phyloP scores from a whole-genome alignment of 2,888 invertebrate species.

The Eulithis prunata region DNA sequence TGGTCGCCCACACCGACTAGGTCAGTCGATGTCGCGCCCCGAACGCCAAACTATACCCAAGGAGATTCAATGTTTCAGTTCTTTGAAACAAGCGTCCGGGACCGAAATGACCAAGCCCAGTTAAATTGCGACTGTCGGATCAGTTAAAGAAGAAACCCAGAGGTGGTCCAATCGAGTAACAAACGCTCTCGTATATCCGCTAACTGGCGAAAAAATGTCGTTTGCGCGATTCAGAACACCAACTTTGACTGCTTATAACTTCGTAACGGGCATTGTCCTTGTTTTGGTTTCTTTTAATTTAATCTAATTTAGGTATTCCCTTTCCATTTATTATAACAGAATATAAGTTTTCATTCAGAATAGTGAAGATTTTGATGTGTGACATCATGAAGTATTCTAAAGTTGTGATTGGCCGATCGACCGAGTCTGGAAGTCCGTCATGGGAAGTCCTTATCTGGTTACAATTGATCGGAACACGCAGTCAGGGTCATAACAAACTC shows the following conservation, averaged over 20 bases:
- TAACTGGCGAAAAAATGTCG: constrained; percentile 21
- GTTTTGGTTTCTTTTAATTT: not conserved
- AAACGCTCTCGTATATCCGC: not conserved
- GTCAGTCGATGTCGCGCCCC: constrained; percentile 32
- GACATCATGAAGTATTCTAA: constrained; percentile 6
- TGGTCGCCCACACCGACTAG: constrained; percentile 23
- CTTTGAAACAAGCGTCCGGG: constrained; percentile 29
- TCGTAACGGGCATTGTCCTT: not conserved
- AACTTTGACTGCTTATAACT: constrained; percentile 13
- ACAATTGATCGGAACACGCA: not conserved
- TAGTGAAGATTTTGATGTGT: constrained; percentile 8
- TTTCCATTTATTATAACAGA: not conserved
- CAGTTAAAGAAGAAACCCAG: constrained; percentile 35
- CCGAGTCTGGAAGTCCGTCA: not conserved
- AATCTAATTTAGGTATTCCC: not conserved
- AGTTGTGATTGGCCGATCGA: constrained; percentile 24
- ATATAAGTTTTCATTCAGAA: constrained; percentile 13
- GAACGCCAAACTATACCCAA: constrained; percentile 39
- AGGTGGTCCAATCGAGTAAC: constrained; percentile 29
- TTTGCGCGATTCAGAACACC: constrained; percentile 18
- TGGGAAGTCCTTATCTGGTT: constrained; percentile 1
- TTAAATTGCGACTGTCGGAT: constrained; percentile 29
- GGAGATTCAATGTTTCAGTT: constrained; percentile 20
- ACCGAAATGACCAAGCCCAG: constrained; percentile 31
- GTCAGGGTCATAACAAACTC: not conserved